Evolutionary conservation across 35 echinoderm and acorn worm genomes (phyloP), one percentile per base, ranked within the genome.

Genomic region (Stichopus chloronotus): DNA sequence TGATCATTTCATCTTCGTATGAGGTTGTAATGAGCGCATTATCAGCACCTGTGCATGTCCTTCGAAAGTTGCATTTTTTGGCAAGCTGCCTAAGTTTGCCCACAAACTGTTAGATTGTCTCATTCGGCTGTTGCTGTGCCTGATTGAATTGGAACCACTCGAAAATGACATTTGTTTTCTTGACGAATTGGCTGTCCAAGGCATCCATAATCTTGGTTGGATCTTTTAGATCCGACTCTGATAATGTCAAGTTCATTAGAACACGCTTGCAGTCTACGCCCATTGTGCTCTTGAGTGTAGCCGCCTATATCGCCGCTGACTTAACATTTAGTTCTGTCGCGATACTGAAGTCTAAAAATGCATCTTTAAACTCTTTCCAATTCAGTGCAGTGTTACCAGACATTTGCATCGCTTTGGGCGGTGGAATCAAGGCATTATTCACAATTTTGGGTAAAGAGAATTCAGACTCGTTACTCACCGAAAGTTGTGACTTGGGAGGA

Each of bases 391-490:
- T n/a, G n/a, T 86, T 86, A 16, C 83, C 83, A 86, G 55, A 56
- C 83, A 86, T 57, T 86, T 86, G 83, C 83, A 86, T 86, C 83
- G 56, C 83, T 56, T 86, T 86, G 55, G 83, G 83, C 53, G 56
- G 56, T 14, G 83, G 56, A 86, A 86, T 86, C 83, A 86, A 86
- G 19, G 83, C 83, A 86, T 86, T 86, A 52, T n/a, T 57, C 7
- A 21, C 52, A 0, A 86, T 54, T n/a, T 57, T 58, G 53, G 13
- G 83, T 79, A 10, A 86, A 43, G 30, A 43, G 53, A 86, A 58
- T 86, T 86, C 25, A 85, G 56, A 0, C 25, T 55, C 9, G 54
- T 85, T 58, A 85, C 82, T 56, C 52, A 85, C 52, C 8, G 5
- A 55, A 85, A 43, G 12, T 12, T 14, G 56, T 54, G 12, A 10